Base-by-base conservation (phyloP, 2,888 invertebrate genomes). In the Agrenia bidenticulata region DNA sequence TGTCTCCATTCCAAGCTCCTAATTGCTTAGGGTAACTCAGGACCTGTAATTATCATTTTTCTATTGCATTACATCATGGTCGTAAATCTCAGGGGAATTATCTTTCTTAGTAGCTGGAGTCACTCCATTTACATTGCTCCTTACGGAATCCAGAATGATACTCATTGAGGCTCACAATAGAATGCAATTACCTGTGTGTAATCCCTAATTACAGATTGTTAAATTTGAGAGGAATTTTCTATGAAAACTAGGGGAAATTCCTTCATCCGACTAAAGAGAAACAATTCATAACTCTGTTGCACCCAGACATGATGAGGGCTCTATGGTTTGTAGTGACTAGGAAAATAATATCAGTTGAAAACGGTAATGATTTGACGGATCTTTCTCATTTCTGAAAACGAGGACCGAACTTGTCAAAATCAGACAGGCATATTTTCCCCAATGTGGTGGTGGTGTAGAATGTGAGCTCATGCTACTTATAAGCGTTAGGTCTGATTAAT, bases 401-500 rank as follows among this genome's bases (percentile, higher is more conserved):
- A 45, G 45, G 45, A 5, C 45, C 45, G 19, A 17, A 9, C 45
- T 45, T 45, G 45, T 45, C 45, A 45, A 15, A 45, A 45, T 45
- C 15, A 19, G 45, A 45, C 45, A 45, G 19, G 15, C 45, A 5
- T 45, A 45, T 45, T 45, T 45, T 19, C 19, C 9, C n/a, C 45
- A 39, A 15, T 15, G 9, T 39, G 15, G 15, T 39, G 15, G 39
- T 39, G 15, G 39, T 7, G 32, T 32, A 32, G 11, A 32, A 32
- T 32, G 11, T 11, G 11, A 32, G 11, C 5, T 32, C 4, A 4
- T 32, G 4, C 4, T 11, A 45, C 4, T n/a, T 19, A 45, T n/a
- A 15, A 45, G 15, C 45, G 15, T 45, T 11, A 15, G 45, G 45
- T 49, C 70, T 73, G 73, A 73, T 73, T 73, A 73, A 73, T 73